phyloP scores from a whole-genome alignment of 2,888 invertebrate species.

The Sussaba pulchella region DNA sequence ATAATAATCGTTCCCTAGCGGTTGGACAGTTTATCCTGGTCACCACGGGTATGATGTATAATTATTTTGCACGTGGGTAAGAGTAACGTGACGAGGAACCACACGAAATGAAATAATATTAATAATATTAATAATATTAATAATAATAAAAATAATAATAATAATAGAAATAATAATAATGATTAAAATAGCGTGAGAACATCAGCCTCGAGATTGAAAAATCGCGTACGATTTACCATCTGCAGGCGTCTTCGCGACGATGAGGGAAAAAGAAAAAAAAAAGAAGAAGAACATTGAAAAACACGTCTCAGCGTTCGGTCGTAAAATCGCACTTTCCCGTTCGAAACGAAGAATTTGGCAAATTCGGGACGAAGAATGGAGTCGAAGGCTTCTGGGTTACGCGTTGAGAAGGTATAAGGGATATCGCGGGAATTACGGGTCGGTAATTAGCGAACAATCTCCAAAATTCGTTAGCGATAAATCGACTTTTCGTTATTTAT shows the following conservation, averaged over 20 bases:
- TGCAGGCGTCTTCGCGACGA: background rate
- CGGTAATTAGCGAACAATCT: too few relatives aligned
- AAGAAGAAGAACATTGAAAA: background rate
- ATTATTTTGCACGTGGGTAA: slow-evolving; percentile 32
- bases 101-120: background rate
- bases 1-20: slow-evolving; percentile 15
- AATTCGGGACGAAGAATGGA: slow-evolving; percentile 26
- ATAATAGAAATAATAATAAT: too few relatives aligned
- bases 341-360: slow-evolving; percentile 32
- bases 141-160: background rate
- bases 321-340: background rate
- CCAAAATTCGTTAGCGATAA: too few relatives aligned
- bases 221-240: background rate
- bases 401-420: too few relatives aligned
- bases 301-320: background rate
- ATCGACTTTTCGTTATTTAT: too few relatives aligned
- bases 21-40: background rate
- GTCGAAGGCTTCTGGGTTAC: slow-evolving; percentile 15
- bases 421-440: too few relatives aligned
- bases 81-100: slow-evolving; percentile 13
- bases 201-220: slow-evolving; percentile 6
- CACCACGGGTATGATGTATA: background rate
- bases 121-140: background rate
- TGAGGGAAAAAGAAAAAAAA: background rate
- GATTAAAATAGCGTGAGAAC: background rate